Conservation (phyloP, 2,113 vertebrate species). For the Lynx canadensis region DNA sequence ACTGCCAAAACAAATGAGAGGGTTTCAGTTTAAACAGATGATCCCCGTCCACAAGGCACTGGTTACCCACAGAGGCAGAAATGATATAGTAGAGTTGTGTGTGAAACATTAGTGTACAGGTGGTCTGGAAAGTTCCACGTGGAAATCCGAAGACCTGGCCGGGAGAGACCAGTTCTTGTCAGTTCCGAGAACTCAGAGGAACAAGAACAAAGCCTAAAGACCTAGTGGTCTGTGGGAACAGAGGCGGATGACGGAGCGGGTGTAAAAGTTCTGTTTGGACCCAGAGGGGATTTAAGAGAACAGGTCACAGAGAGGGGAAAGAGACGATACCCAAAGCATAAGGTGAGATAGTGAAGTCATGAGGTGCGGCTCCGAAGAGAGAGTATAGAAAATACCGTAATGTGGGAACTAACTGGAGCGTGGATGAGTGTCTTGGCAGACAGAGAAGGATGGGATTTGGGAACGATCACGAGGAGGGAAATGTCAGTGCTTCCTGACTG, state of each 20-base stretch:
- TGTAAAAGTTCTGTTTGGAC: not conserved
- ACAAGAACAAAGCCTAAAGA: not conserved
- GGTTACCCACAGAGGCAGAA: constrained; percentile 37
- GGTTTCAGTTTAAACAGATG: constrained; percentile 62
- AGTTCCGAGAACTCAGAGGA: not conserved
- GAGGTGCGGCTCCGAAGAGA: not conserved
- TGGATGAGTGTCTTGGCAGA: constrained; percentile 19
- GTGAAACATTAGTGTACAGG: not conserved
- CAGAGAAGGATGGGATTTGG: not conserved
- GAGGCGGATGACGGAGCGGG: not conserved
- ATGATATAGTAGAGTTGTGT: not conserved
- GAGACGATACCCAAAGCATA: rapidly evolving
- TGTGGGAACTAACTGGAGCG: not conserved
- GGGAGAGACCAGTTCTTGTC: not conserved
- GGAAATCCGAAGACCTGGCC: not conserved
- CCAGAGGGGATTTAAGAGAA: no score
- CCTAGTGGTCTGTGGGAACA: not conserved
- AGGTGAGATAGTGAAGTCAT: not conserved
- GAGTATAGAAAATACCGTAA: not conserved
- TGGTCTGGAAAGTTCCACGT: not conserved
- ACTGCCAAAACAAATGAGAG: constrained; percentile 50
- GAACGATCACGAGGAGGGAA: not conserved
- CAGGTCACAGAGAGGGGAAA: not conserved
- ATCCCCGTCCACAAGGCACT: not conserved
- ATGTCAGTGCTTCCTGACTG: not conserved